These are phyloP conservation scores for Parochlus steinenii DNA, from an alignment of 2,888 invertebrate genomes.

Conservation along the genomic window DNA sequence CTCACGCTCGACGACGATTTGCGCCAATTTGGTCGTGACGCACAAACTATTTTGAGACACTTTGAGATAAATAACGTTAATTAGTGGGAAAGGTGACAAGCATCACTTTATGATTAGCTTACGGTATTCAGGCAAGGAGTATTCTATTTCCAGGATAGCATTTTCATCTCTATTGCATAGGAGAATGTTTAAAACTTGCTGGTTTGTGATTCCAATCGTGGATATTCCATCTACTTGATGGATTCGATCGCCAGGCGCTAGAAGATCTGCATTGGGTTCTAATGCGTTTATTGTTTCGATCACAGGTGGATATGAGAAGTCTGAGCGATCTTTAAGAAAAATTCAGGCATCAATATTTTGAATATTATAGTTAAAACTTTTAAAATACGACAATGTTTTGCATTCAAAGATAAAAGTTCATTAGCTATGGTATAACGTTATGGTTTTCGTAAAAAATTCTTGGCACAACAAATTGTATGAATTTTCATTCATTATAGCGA, in stretches of 20 bases:
- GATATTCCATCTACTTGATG: slow-evolving; percentile 69
- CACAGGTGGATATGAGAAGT: slow-evolving; percentile 31
- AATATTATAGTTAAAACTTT: neutral
- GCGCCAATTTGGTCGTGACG: slow-evolving; percentile 60
- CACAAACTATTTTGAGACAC: slow-evolving; percentile 56
- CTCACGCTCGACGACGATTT: slow-evolving; percentile 64
- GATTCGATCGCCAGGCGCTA: slow-evolving; percentile 64
- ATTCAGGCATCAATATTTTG: no score
- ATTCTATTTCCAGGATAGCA: slow-evolving; percentile 68
- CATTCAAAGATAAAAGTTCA: neutral
- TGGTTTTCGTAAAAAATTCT: neutral
- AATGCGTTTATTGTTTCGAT: slow-evolving; percentile 28
- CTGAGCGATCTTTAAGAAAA: slow-evolving; percentile 24
- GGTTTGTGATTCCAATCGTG: slow-evolving; percentile 55
- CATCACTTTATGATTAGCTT: slow-evolving; percentile 23
- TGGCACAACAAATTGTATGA: neutral
- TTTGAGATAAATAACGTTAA: slow-evolving; percentile 16
- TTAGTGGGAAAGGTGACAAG: neutral
- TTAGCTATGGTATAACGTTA: neutral
- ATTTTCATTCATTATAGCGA: neutral
- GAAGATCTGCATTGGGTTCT: slow-evolving; percentile 45
- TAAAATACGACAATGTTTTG: no score
- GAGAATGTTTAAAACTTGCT: slow-evolving; percentile 52
- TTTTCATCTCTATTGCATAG: slow-evolving; percentile 57
- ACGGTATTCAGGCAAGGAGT: slow-evolving; percentile 69